phyloP scores from a whole-genome alignment of 2,888 invertebrate genomes.

The Cantharis flavilabris region DNA sequence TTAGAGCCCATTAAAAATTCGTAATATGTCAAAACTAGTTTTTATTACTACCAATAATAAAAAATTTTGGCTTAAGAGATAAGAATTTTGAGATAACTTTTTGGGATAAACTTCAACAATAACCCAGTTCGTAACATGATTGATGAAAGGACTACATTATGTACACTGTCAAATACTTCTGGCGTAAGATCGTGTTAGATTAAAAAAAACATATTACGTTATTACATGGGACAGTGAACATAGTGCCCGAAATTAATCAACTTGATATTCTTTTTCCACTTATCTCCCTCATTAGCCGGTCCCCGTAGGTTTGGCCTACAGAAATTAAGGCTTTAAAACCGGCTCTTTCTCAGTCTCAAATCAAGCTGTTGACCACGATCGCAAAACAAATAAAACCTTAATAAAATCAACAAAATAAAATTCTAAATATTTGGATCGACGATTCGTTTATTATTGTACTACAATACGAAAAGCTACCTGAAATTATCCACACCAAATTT shows the following conservation, averaged over 20 bases:
- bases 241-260: constrained; percentile 41
- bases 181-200: constrained; percentile 39
- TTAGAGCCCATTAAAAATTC: background rate
- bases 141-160: constrained; percentile 32
- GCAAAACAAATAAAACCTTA: background rate
- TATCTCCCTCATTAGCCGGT: constrained; percentile 42
- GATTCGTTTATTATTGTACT: background rate
- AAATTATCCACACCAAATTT: background rate
- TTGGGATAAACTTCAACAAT: background rate
- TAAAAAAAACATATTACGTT: constrained; percentile 39
- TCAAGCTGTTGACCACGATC: constrained; percentile 16
- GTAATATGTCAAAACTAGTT: background rate
- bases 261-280: constrained; percentile 36
- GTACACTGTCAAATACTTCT: constrained; percentile 32
- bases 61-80: background rate
- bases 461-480: background rate
- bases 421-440: background rate
- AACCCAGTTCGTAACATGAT: constrained; percentile 30
- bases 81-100: background rate
- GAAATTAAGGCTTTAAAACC: constrained; percentile 40
- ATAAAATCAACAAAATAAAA: background rate
- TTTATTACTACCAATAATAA: background rate
- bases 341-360: constrained; percentile 35
- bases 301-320: constrained; percentile 37
- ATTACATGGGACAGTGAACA: constrained; percentile 38